These are phyloP conservation scores for Acromyrmex heyeri DNA, from an alignment of 1,140 invertebrate genomes.

Conservation along the genomic window DNA sequence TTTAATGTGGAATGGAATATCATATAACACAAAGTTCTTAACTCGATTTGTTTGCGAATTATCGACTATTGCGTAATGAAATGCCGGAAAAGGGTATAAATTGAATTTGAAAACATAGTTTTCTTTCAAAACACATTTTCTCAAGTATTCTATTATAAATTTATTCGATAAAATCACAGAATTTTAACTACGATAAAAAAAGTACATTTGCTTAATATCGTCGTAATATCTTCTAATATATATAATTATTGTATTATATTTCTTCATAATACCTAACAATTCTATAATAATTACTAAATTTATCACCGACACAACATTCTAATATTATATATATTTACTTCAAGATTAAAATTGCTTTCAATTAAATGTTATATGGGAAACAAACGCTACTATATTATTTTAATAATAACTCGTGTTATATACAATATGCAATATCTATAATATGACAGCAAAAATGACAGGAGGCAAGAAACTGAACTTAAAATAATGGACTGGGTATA, in stretches of 20 bases:
- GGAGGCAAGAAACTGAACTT: not conserved
- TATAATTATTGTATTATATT: not conserved
- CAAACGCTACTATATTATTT: not conserved
- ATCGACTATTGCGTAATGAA: not conserved
- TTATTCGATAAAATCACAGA: not conserved
- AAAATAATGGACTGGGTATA: slow-evolving; percentile 60
- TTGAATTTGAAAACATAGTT: not conserved
- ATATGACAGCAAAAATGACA: slow-evolving; percentile 8
- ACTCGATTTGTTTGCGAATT: slow-evolving; percentile 10
- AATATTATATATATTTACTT: not conserved
- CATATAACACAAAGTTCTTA: not conserved
- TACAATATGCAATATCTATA: not conserved
- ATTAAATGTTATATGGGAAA: not conserved
- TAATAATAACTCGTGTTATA: slow-evolving; percentile 3
- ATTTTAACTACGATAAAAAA: not conserved
- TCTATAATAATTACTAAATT: slow-evolving; percentile 20
- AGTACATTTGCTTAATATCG: not conserved
- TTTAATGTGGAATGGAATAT: slow-evolving; percentile 6
- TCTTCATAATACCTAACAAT: not conserved
- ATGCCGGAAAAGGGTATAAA: too few species aligned
- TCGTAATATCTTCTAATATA: not conserved
- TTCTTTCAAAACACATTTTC: not conserved
- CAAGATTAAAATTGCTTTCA: not conserved
- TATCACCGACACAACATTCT: not conserved
- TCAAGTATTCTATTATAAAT: not conserved